Evolutionary conservation across 2,113 vertebrate genomes (phyloP).

Genomic region (Mormoops blainvillei): DNA sequence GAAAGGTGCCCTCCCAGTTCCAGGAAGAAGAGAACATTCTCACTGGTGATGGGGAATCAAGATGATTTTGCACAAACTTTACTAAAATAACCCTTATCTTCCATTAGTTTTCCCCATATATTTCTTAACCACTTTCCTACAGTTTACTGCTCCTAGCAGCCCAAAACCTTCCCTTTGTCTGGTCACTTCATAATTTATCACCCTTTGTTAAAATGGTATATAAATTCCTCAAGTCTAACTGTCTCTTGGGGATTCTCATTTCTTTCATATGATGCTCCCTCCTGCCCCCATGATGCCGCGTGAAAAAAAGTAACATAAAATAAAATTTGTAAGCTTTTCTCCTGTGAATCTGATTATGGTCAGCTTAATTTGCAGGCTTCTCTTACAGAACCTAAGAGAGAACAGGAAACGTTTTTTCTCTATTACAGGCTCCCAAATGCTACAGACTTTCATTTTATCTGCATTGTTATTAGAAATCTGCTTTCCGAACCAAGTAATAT

Average conservation of each 20-base stretch:
- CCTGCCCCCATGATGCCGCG: background rate
- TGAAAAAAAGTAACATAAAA: background rate
- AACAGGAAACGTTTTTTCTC: background rate
- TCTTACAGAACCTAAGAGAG: background rate
- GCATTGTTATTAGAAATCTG: background rate
- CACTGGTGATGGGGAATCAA: background rate
- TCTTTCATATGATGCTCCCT: background rate
- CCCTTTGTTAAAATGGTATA: background rate
- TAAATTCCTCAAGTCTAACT: background rate
- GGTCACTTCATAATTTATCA: background rate
- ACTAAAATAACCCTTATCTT: background rate
- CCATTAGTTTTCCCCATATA: background rate
- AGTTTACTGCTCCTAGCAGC: background rate
- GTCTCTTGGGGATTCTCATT: background rate
- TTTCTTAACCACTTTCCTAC: background rate
- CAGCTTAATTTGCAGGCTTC: background rate
- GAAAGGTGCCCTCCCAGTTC: background rate
- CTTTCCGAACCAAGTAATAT: constrained; percentile 47
- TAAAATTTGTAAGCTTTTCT: background rate
- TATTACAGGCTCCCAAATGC: background rate
- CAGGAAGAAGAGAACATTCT: background rate
- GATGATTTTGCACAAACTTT: background rate
- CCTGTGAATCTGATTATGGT: background rate
- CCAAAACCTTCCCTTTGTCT: background rate
- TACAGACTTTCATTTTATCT: background rate